phyloP scores from a whole-genome alignment of 1,140 invertebrate genomes.

The Nasonia longicornis region DNA sequence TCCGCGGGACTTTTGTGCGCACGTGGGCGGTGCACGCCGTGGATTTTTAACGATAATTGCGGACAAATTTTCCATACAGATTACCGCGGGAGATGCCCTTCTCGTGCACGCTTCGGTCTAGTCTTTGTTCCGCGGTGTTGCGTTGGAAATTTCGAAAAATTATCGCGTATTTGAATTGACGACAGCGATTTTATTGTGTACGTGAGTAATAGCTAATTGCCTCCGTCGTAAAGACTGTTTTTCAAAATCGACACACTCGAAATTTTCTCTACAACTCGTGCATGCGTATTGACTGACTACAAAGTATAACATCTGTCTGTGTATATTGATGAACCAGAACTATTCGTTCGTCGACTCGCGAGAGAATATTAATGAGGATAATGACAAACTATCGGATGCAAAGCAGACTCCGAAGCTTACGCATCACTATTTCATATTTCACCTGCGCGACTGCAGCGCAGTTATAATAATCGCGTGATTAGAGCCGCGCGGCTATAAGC shows the following conservation, averaged over 20 bases:
- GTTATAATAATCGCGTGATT: conserved; percentile 25
- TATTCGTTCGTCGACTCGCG: too few relatives aligned
- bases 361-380: too few relatives aligned
- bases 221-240: not conserved
- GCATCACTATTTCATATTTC: conserved; percentile 7
- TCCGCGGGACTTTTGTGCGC: not conserved
- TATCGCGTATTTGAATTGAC: too few relatives aligned
- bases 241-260: not conserved
- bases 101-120: too few relatives aligned
- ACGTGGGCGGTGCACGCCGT: not conserved
- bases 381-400: not conserved
- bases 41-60: not conserved
- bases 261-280: not conserved
- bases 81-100: too few relatives aligned
- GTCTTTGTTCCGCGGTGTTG: too few relatives aligned
- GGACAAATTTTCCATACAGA: not conserved
- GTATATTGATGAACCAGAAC: too few relatives aligned
- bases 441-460: conserved; percentile 3
- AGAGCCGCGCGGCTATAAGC: conserved; percentile 5
- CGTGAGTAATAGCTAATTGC: not conserved
- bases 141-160: too few relatives aligned
- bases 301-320: not conserved
- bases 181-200: not conserved
- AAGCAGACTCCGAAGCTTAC: not conserved
- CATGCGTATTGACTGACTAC: not conserved